A percentile compares a stretch with the other conserved stretches of the same genome.
phyloP scores from a whole-genome alignment of 2,113 vertebrate genomes.

The Forbesichthys agassizii region DNA sequence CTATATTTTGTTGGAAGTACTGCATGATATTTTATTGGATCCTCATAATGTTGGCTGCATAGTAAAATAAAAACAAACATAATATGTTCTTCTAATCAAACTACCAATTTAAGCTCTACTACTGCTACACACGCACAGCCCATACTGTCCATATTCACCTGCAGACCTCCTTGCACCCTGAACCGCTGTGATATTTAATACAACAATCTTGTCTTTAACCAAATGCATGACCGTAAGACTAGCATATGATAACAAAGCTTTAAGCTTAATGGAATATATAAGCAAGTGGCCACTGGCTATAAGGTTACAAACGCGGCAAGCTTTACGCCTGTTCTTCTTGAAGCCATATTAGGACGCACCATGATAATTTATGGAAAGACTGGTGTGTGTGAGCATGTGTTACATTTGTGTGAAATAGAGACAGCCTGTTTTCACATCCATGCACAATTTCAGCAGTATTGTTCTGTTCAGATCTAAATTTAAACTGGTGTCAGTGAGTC shows the following conservation, averaged over 20 bases:
- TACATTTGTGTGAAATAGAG: neutral
- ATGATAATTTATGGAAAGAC: neutral
- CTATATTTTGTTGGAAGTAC: too few relatives aligned
- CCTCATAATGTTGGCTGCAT: too few relatives aligned
- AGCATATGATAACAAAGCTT: slow-evolving; percentile 35
- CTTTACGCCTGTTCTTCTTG: slow-evolving; percentile 32
- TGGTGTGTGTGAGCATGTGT: neutral
- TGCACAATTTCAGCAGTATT: slow-evolving; percentile 39
- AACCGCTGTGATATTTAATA: neutral
- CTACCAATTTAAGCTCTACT: too few relatives aligned
- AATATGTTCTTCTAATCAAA: too few relatives aligned
- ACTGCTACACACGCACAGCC: too few relatives aligned
- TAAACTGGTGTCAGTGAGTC: slow-evolving; percentile 73
- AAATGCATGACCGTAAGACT: slow-evolving; percentile 26
- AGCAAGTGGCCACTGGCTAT: slow-evolving; percentile 21
- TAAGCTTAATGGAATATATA: slow-evolving; percentile 50
- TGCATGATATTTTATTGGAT: too few relatives aligned
- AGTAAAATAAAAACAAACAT: too few relatives aligned
- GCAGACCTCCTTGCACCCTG: neutral
- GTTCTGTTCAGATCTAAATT: slow-evolving; percentile 72
- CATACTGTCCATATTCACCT: too few relatives aligned
- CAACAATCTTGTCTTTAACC: slow-evolving; percentile 3
- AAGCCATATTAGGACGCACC: neutral
- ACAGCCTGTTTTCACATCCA: slow-evolving; percentile 59
- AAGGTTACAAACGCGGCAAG: slow-evolving; percentile 28